phyloP scores from a whole-genome alignment of 2,113 vertebrate species.

The Labeo catla region DNA sequence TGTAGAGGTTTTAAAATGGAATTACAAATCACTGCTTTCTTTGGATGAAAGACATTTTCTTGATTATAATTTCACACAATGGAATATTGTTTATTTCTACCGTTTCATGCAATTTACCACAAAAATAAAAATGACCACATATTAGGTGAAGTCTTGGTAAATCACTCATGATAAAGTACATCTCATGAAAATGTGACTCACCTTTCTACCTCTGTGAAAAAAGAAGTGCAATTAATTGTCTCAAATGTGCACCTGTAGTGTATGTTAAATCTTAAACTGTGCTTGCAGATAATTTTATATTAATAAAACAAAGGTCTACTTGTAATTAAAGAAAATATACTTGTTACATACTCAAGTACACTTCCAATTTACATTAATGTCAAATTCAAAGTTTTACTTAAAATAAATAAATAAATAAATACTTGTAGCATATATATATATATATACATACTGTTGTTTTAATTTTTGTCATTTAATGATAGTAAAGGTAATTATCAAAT shows the following conservation, averaged over 20 bases:
- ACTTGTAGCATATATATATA: no score
- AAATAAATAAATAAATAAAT: no score
- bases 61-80: constrained; percentile 50
- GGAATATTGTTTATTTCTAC: constrained; percentile 1
- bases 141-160: background rate
- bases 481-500: no score
- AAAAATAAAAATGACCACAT: background rate
- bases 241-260: background rate
- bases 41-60: constrained; percentile 59
- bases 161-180: background rate
- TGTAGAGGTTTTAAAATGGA: background rate
- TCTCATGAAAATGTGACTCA: background rate
- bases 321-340: background rate
- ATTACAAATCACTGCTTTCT: constrained; percentile 40
- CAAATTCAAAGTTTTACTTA: background rate
- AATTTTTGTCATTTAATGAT: background rate
- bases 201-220: background rate
- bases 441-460: background rate
- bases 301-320: background rate
- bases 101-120: constrained; percentile 5
- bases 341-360: no score
- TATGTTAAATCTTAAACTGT: background rate
- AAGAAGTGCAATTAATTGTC: background rate
- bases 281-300: background rate
- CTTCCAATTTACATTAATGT: background rate